Conservation (phyloP, 2,797 vertebrate genomes). For the Nasua narica region DNA sequence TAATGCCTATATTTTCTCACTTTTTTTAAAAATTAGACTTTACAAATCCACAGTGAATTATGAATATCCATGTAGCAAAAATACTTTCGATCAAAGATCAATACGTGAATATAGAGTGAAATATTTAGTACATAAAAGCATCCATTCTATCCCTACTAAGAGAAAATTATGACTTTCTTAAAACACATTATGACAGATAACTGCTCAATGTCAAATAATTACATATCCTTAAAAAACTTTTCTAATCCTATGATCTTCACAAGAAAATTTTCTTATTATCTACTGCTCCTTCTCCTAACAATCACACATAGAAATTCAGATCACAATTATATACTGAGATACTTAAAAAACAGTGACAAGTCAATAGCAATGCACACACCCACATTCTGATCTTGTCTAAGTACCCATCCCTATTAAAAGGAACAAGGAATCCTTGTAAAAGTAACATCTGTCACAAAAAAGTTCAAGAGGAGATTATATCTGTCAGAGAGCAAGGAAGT, state of each 20-base stretch:
- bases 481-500: neutral
- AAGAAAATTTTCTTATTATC: neutral
- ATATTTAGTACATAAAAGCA: neutral
- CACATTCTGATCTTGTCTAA: neutral
- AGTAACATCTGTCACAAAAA: neutral
- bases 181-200: neutral
- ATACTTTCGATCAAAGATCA: neutral
- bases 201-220: neutral
- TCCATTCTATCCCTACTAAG: neutral
- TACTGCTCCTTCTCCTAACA: neutral
- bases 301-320: neutral
- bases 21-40: neutral
- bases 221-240: neutral
- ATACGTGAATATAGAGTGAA: neutral
- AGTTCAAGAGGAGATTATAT: neutral
- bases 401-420: too few relatives aligned
- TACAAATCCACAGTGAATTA: neutral
- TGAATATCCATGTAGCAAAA: neutral
- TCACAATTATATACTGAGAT: neutral
- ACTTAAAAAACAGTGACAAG: neutral
- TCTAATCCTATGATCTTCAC: neutral
- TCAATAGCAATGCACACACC: rapidly evolving
- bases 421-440: neutral
- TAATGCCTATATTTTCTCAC: neutral
- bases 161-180: neutral